A percentile compares a stretch with the other conserved stretches of the same genome.
These are phyloP conservation scores for Cheilosia variabilis DNA, from an alignment of 2,888 invertebrate genomes.

Conservation along the genomic window DNA sequence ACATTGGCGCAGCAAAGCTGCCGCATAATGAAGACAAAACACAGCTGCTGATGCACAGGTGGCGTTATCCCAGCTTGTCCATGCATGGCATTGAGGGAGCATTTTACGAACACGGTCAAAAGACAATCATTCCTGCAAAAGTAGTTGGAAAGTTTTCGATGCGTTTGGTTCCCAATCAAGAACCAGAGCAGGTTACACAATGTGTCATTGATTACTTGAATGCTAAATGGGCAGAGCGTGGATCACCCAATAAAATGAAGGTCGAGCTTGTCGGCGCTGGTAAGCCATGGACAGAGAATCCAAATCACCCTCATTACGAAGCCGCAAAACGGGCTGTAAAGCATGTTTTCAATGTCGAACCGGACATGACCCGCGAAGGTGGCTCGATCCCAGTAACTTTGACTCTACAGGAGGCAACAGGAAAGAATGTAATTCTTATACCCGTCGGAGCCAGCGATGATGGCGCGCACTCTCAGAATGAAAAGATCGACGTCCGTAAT, in stretches of 20 bases:
- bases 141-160: constrained; percentile 99
- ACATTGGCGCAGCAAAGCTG: constrained; percentile 88
- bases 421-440: constrained; percentile 95
- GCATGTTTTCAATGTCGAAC: constrained; percentile 93
- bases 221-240: constrained; percentile 90
- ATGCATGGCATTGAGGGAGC: constrained; percentile 97
- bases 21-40: constrained; percentile 92
- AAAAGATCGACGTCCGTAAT: constrained; percentile 96
- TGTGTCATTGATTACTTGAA: constrained; percentile 91
- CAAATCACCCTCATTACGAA: constrained; percentile 95
- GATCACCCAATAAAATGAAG: constrained; percentile 94
- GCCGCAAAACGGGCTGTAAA: constrained; percentile 93
- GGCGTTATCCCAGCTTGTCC: constrained; percentile 97
- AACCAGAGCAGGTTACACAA: constrained; percentile 91
- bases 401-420: constrained; percentile 95
- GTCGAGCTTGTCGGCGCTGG: constrained; percentile 84
- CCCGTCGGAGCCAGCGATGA: constrained; percentile 97
- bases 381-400: constrained; percentile 99
- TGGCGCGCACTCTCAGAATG: constrained; percentile 99
- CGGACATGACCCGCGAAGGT: constrained; percentile 98
- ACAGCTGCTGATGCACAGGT: constrained; percentile 95
- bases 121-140: constrained; percentile 97
- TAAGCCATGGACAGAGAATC: constrained; percentile 96
- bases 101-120: constrained; percentile 95
- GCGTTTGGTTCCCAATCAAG: constrained; percentile 97